Percentiles rank a stretch among this genome's conserved stretches.
phyloP scores from a whole-genome alignment of 2,113 vertebrate species.

The Brachirus orientalis region DNA sequence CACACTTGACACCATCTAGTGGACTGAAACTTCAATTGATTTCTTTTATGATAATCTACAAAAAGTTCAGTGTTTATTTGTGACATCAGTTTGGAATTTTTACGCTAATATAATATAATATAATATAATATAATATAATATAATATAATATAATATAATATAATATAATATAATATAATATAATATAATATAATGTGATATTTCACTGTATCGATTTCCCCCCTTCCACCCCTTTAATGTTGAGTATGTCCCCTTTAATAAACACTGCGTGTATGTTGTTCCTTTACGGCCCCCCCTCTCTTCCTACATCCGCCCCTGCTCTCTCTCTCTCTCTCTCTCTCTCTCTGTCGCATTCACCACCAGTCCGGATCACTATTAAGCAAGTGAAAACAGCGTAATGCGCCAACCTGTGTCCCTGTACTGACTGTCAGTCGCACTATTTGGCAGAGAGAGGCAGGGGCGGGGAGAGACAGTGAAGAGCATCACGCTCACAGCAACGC shows the following conservation, averaged over 20 bases:
- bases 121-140: no score
- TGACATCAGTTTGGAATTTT: no score
- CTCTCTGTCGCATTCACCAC: slow-evolving; percentile 64
- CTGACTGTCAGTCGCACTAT: slow-evolving; percentile 64
- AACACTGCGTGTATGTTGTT: not conserved
- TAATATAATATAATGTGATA: no score
- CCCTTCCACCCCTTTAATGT: no score
- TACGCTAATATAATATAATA: no score
- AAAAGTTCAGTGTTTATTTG: no score
- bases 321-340: not conserved
- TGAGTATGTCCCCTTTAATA: not conserved
- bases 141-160: no score
- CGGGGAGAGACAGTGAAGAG: slow-evolving; percentile 37
- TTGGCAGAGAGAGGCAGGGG: slow-evolving; percentile 57
- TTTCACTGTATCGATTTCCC: no score
- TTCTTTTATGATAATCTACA: no score
- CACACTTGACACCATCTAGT: no score
- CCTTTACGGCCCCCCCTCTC: not conserved
- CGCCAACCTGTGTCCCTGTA: slow-evolving; percentile 38
- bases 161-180: no score
- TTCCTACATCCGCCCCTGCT: not conserved
- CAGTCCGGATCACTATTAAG: slow-evolving; percentile 63
- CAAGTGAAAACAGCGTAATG: slow-evolving; percentile 62
- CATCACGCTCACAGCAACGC: slow-evolving; percentile 2
- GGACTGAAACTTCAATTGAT: no score